These are phyloP conservation scores for Caenorhabditis afra DNA, from an alignment of 2,888 invertebrate genomes.

Conservation along the genomic window DNA sequence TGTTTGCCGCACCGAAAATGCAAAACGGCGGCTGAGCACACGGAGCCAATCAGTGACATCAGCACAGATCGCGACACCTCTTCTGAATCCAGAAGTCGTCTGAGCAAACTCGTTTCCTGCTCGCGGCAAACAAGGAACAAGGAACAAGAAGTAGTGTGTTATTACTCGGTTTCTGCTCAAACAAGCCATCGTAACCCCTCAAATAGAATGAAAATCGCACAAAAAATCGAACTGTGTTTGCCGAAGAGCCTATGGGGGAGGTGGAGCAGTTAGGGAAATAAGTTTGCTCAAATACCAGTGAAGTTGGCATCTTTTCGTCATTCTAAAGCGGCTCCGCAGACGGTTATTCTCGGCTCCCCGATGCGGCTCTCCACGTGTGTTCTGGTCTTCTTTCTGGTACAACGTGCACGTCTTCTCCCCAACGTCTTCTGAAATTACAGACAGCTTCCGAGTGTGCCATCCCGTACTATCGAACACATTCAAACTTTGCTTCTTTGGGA, in stretches of 20 bases:
- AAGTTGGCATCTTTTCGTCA: conserved; percentile 46
- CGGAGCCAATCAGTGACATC: conserved; percentile 28
- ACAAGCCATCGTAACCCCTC: conserved; percentile 33
- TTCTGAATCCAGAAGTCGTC: conserved; percentile 8
- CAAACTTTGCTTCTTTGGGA: conserved; percentile 41
- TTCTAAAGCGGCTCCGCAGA: conserved; percentile 2
- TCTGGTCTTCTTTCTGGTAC: conserved; percentile 14
- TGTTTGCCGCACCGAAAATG: neutral
- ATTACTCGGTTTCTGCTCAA: conserved; percentile 34
- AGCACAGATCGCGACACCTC: neutral
- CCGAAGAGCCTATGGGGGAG: conserved; percentile 46
- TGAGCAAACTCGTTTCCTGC: conserved; percentile 13
- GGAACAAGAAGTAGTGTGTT: conserved; percentile 34
- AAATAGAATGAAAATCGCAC: conserved; percentile 51
- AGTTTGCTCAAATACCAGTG: conserved; percentile 63
- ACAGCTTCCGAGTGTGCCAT: conserved; percentile 26
- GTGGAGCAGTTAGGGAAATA: conserved; percentile 39
- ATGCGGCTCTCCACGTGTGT: conserved; percentile 33
- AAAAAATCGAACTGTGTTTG: conserved; percentile 54
- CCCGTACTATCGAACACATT: conserved; percentile 49
- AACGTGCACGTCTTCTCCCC: neutral
- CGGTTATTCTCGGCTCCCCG: conserved; percentile 44
- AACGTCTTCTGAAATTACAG: conserved; percentile 15
- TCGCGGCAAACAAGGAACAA: conserved; percentile 23
- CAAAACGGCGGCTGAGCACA: conserved; percentile 24